A percentile compares a stretch with the other conserved stretches of the same genome.
phyloP scores from a whole-genome alignment of 2,113 vertebrate genomes.

The Psittacula cyanocephala region DNA sequence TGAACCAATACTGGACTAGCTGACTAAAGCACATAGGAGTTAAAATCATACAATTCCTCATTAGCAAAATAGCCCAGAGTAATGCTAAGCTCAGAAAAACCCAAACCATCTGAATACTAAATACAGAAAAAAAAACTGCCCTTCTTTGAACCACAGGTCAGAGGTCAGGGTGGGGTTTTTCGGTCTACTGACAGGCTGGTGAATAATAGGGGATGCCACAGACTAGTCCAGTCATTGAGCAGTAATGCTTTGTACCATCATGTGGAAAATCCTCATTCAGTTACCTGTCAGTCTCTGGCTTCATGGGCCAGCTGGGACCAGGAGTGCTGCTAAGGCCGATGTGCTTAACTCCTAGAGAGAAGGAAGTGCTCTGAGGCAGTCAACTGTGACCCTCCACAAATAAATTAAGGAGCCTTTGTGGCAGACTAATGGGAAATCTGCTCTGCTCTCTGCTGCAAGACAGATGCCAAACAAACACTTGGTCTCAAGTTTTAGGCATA shows the following conservation, averaged over 20 bases:
- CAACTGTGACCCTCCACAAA: neutral
- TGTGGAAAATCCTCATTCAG: neutral
- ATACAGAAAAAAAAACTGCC: neutral
- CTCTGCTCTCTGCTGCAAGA: neutral
- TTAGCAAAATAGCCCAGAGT: neutral
- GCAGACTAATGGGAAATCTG: neutral
- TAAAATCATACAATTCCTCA: neutral
- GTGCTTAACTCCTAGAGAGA: neutral
- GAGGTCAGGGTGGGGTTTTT: neutral
- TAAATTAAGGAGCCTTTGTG: neutral
- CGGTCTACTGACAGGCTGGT: neutral
- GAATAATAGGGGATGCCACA: neutral
- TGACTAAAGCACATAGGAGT: neutral
- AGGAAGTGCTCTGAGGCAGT: neutral
- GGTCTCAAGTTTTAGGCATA: neutral
- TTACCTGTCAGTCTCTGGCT: neutral
- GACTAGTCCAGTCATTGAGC: neutral
- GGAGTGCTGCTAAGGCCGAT: neutral
- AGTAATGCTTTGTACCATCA: neutral
- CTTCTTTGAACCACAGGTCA: neutral
- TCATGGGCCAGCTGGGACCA: neutral
- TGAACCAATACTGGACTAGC: neutral
- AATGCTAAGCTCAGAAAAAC: neutral
- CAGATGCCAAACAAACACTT: neutral
- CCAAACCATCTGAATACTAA: neutral